Evolutionary conservation across 2,113 vertebrate species (phyloP).

Genomic region (Baryphthengus martii): DNA sequence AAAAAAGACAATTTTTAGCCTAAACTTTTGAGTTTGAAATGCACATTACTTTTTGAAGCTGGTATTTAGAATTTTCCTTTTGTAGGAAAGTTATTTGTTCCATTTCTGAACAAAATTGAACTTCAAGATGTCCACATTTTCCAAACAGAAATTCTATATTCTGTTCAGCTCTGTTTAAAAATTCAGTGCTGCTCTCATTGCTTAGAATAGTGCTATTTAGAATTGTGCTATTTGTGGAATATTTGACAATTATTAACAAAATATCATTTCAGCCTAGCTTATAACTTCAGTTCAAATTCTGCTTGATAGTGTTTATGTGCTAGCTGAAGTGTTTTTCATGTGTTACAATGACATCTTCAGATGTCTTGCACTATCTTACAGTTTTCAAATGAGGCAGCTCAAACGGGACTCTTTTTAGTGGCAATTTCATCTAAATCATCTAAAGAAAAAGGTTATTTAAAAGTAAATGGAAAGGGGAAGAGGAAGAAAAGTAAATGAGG

Average conservation of each 20-base stretch:
- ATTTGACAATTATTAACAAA: constrained; percentile 66
- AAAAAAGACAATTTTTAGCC: not conserved
- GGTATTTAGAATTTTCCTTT: constrained; percentile 36
- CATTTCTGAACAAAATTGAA: constrained; percentile 48
- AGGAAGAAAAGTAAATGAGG: constrained; percentile 7
- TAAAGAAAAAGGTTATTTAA: constrained; percentile 58
- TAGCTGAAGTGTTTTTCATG: constrained; percentile 56
- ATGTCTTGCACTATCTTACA: constrained; percentile 49
- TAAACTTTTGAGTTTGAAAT: constrained; percentile 32
- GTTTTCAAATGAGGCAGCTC: constrained; percentile 51
- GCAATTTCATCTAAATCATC: constrained; percentile 61
- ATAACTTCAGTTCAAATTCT: constrained; percentile 53
- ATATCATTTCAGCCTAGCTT: constrained; percentile 58
- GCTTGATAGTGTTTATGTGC: constrained; percentile 57
- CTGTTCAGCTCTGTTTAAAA: constrained; percentile 49
- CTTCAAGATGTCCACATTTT: constrained; percentile 56
- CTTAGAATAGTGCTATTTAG: constrained; percentile 44
- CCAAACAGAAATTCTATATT: constrained; percentile 54
- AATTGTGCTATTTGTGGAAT: constrained; percentile 52
- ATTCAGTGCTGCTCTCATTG: constrained; percentile 3
- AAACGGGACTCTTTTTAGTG: constrained; percentile 54
- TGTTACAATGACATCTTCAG: constrained; percentile 58
- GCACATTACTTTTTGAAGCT: constrained; percentile 15
- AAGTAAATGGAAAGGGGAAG: constrained; percentile 19
- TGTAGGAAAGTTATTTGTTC: constrained; percentile 39